These are phyloP conservation scores for Onychomys torridus DNA, from an alignment of 2,797 vertebrate species.

Conservation along the genomic window DNA sequence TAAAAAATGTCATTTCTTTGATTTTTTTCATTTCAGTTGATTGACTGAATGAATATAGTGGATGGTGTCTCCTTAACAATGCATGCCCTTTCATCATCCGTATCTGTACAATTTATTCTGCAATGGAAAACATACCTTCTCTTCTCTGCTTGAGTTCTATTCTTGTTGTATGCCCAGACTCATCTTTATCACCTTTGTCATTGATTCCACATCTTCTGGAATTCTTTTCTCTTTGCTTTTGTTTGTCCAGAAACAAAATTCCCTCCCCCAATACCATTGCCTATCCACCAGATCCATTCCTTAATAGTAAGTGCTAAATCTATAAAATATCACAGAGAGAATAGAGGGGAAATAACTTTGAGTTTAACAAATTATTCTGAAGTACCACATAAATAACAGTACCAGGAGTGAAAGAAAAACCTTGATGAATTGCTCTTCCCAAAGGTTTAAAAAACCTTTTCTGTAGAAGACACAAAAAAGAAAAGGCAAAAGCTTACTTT, in stretches of 20 bases:
- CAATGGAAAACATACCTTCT: background rate
- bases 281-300: background rate
- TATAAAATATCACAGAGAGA: conserved; percentile 39
- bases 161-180: background rate
- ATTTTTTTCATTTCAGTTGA: conserved; percentile 12
- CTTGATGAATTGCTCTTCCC: background rate
- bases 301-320: conserved; percentile 24
- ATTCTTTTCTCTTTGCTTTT: background rate
- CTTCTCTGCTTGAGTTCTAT: conserved; percentile 29
- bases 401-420: conserved; percentile 3
- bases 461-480: conserved; percentile 15
- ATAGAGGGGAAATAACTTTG: background rate
- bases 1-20: background rate
- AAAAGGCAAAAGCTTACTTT: background rate
- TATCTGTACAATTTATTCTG: background rate
- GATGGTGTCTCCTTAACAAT: background rate
- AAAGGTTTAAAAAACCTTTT: conserved; percentile 12
- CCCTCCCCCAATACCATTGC: background rate
- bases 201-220: background rate
- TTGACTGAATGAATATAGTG: background rate
- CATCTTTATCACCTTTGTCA: background rate
- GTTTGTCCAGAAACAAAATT: background rate
- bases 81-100: background rate
- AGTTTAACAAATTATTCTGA: conserved; percentile 45
- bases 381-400: background rate